These are phyloP conservation scores for rat (Rattus norvegicus) DNA, from an alignment of 2,113 vertebrate species.

Conservation along the genomic window GRCr8 NC_086020.1:84318501-84319000, in stretches of 20 bases:
- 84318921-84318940: not conserved
- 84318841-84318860: not conserved
- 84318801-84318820: not conserved
- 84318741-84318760: not conserved
- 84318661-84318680: not conserved
- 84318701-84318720: accelerated
- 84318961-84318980: not conserved
- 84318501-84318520: not conserved
- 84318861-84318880: not conserved
- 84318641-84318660: not conserved
- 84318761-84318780: not conserved
- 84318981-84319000: not conserved
- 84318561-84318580: not conserved
- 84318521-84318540: too few species aligned
- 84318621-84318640: not conserved
- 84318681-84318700: not conserved
- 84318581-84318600: not conserved
- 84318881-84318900: not conserved
- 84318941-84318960: not conserved
- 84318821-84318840: not conserved
- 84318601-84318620: not conserved
- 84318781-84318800: not conserved
- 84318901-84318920: not conserved
- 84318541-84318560: not conserved
- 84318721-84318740: not conserved